phyloP scores from a whole-genome alignment of 92 coral and sea anemone species.

The Galaxea fascicularis region DNA sequence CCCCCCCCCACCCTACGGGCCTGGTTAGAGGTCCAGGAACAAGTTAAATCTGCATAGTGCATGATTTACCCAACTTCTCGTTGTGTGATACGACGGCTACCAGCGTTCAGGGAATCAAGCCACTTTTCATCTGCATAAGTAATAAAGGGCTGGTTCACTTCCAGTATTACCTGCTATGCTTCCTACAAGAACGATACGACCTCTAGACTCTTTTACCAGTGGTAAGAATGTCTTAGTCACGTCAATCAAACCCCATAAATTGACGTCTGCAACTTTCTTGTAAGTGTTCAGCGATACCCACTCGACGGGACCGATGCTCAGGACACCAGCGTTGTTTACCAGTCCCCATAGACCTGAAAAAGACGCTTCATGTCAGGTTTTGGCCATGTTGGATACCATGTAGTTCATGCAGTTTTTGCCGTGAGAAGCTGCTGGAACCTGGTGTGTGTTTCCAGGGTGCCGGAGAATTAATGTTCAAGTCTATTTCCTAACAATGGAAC shows the following conservation, averaged over 20 bases:
- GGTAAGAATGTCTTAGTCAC: constrained; percentile 76
- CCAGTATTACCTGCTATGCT: constrained; percentile 47
- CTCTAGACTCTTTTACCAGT: constrained; percentile 55
- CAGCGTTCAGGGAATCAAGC: too few relatives aligned
- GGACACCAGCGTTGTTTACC: constrained; percentile 77
- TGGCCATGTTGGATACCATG: background rate
- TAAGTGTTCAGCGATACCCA: constrained; percentile 55
- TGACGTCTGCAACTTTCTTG: constrained; percentile 67
- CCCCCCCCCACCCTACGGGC: too few relatives aligned
- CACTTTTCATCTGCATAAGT: too few relatives aligned
- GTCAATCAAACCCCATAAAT: constrained; percentile 72
- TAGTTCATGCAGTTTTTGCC: background rate
- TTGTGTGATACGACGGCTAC: too few relatives aligned
- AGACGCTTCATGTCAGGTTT: background rate
- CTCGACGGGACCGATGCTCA: constrained; percentile 51
- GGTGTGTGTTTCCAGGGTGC: too few relatives aligned
- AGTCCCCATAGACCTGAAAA: constrained; percentile 70
- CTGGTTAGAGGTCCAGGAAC: too few relatives aligned
- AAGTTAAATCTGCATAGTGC: too few relatives aligned
- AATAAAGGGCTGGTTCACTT: too few relatives aligned
- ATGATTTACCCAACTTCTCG: too few relatives aligned
- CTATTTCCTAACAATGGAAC: too few relatives aligned
- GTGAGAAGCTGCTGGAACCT: too few relatives aligned
- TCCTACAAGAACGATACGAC: constrained; percentile 67
- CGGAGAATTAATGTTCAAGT: too few relatives aligned